Evolutionary conservation across 1,140 invertebrate genomes (phyloP).

Genomic region (Armadillidium nasatum): DNA sequence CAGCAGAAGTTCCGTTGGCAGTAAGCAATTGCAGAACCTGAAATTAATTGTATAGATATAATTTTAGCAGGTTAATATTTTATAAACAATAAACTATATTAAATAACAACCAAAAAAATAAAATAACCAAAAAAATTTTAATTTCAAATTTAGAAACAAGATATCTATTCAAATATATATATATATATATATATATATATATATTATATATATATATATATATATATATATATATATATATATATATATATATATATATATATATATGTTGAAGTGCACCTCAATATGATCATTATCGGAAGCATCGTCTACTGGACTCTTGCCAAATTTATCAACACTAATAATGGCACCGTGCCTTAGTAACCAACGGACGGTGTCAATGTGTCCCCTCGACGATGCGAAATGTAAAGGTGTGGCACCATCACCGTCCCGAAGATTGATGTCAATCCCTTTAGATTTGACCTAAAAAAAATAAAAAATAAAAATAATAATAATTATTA

Average conservation of each 20-base stretch:
- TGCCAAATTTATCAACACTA: conserved; percentile 70
- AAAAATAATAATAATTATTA: neutral
- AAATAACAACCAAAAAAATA: neutral
- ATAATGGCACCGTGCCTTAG: conserved; percentile 69
- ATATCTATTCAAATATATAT: no score
- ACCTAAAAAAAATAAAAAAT: conserved; percentile 58
- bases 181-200: neutral
- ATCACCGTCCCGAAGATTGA: conserved; percentile 75
- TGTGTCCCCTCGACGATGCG: conserved; percentile 73
- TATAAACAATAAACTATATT: neutral
- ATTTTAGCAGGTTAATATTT: neutral
- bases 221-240: no score
- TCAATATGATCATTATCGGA: conserved; percentile 82
- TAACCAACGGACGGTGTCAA: conserved; percentile 75
- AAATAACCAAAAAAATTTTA: neutral
- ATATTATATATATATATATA: neutral
- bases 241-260: no score
- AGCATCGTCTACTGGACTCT: conserved; percentile 81
- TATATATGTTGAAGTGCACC: conserved; percentile 52
- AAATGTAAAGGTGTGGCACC: conserved; percentile 65
- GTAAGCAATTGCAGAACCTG: conserved; percentile 71
- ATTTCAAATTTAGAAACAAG: no score
- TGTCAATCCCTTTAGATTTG: conserved; percentile 72
- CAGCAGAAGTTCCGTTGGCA: conserved; percentile 64
- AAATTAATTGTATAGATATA: conserved; percentile 38